A percentile compares a stretch with the other conserved stretches of the same genome.
These are phyloP conservation scores for Nycticebus coucang DNA, from an alignment of 2,113 vertebrate species.

Conservation along the genomic window DNA sequence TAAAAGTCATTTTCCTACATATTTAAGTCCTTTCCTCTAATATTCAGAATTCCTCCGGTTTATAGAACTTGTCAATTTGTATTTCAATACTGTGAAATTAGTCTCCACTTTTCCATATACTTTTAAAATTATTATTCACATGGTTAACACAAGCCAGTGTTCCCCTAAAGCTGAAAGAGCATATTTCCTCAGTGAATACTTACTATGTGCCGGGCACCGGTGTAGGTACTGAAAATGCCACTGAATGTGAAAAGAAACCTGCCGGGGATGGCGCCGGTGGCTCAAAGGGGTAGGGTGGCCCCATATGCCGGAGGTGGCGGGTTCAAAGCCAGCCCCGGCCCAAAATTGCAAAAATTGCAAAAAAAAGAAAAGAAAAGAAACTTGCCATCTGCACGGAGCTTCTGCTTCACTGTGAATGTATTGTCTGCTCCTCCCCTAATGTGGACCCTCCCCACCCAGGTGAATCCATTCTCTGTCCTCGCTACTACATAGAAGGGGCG, in stretches of 20 bases:
- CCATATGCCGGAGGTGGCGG: too few relatives aligned
- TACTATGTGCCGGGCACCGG: too few relatives aligned
- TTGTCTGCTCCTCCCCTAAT: neutral
- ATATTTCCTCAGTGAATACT: neutral
- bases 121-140: neutral
- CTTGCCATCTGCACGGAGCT: neutral
- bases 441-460: neutral
- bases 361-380: too few relatives aligned
- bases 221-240: too few relatives aligned
- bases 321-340: too few relatives aligned
- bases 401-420: too few relatives aligned
- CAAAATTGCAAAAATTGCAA: too few relatives aligned
- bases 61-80: neutral
- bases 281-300: too few relatives aligned
- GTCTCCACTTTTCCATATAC: neutral
- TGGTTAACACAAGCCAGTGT: neutral
- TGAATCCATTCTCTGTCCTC: neutral
- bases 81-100: neutral
- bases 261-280: neutral
- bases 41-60: neutral
- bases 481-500: neutral
- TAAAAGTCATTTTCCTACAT: neutral
- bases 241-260: neutral
- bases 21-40: neutral
- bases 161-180: neutral